phyloP scores from a whole-genome alignment of 2,888 invertebrate species.

The Drosophila infuscata region DNA sequence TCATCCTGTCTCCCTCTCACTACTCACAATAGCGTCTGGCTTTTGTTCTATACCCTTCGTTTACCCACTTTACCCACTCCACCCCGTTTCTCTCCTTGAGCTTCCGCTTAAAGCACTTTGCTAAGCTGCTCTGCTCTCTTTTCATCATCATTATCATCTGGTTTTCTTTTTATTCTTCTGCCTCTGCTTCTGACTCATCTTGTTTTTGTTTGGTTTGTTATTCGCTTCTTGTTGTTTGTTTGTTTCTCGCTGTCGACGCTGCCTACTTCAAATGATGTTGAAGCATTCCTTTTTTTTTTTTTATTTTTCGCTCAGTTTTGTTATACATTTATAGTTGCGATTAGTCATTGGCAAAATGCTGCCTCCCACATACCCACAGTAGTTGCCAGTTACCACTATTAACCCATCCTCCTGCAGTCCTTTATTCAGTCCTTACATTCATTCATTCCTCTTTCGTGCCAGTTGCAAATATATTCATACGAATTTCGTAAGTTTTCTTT shows the following conservation, averaged over 20 bases:
- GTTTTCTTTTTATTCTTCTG: constrained; percentile 18
- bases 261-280: constrained; percentile 51
- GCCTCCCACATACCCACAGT: constrained; percentile 55
- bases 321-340: constrained; percentile 44
- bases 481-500: constrained; percentile 21
- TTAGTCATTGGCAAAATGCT: constrained; percentile 68
- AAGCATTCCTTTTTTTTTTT: constrained; percentile 32
- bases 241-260: constrained; percentile 42
- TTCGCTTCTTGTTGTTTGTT: constrained; percentile 28
- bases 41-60: constrained; percentile 15
- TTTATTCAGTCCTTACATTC: constrained; percentile 10
- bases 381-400: not conserved
- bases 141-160: constrained; percentile 4
- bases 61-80: too few species aligned
- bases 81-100: not conserved
- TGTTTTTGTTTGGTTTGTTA: constrained; percentile 16
- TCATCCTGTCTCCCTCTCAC: constrained; percentile 12
- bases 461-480: constrained; percentile 55
- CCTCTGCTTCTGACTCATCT: constrained; percentile 43
- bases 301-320: constrained; percentile 4
- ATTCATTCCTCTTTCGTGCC: constrained; percentile 34
- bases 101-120: constrained; percentile 38
- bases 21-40: constrained; percentile 24
- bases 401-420: not conserved
- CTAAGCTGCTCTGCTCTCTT: constrained; percentile 29